A percentile compares a stretch with the other conserved stretches of the same genome.
These are phyloP conservation scores for Aplodontia rufa DNA, from an alignment of 2,113 vertebrate species.

Conservation along the genomic window DNA sequence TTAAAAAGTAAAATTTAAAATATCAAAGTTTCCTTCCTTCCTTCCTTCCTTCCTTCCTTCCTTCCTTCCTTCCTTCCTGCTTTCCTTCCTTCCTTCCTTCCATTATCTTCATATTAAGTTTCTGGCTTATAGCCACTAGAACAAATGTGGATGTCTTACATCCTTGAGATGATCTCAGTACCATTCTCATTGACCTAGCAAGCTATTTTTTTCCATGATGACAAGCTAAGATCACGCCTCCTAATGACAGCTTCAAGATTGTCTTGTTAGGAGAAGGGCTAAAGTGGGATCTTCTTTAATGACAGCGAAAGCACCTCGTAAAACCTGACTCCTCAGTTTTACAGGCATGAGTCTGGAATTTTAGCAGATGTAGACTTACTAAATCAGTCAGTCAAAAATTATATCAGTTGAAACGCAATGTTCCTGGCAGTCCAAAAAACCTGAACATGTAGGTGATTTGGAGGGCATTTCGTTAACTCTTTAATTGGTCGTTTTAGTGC, in stretches of 20 bases:
- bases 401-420: slow-evolving; percentile 82
- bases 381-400: slow-evolving; percentile 89
- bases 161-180: slow-evolving; percentile 82
- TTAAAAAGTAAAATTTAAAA: not conserved
- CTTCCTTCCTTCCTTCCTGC: not conserved
- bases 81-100: not conserved
- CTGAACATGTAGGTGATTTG: slow-evolving; percentile 86
- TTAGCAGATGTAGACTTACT: slow-evolving; percentile 84
- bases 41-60: not conserved
- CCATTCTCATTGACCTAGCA: slow-evolving; percentile 84
- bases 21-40: not conserved
- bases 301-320: slow-evolving; percentile 86
- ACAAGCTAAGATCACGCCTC: slow-evolving; percentile 85
- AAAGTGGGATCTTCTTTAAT: slow-evolving; percentile 87
- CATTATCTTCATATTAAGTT: slow-evolving; percentile 61
- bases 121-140: slow-evolving; percentile 73
- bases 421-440: slow-evolving; percentile 86
- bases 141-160: slow-evolving; percentile 78
- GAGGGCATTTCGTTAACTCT: slow-evolving; percentile 90
- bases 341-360: slow-evolving; percentile 83
- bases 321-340: slow-evolving; percentile 84
- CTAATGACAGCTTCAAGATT: slow-evolving; percentile 83
- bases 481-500: slow-evolving; percentile 87
- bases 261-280: slow-evolving; percentile 87
- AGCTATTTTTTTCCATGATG: slow-evolving; percentile 81